Evolutionary conservation across 1,140 invertebrate genomes (phyloP), one percentile per base, ranked within the genome.

Genomic region (Hylaeus volcanicus): DNA sequence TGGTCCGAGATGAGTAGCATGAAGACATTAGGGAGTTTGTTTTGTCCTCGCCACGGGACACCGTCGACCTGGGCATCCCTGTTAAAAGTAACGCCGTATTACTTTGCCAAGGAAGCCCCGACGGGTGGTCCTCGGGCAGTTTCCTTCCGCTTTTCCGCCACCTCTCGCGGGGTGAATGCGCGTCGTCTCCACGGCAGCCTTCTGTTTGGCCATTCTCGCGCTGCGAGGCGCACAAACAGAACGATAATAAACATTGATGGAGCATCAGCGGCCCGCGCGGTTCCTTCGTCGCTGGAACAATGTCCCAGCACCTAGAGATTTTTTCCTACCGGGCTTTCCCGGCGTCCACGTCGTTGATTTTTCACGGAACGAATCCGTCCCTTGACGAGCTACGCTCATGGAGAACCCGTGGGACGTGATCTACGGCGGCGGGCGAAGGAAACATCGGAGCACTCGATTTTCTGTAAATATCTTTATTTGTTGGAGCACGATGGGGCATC

Each of bases 1-100:
- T 69, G 48, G 53, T 69, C 39, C 76, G 53, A 66, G 60, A 82
- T 81, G 71, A 83, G 82, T 71, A 73, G 71, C 79, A 89, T 87
- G 81, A 88, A 89, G 88, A 82, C 85, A 89, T 88, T 87, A 89
- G 72, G 78, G 79, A 88, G 76, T 88, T 87, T 88, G 85, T 88
- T 88, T 89, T 89, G 82, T 87, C 66, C 79, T 60, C 87, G 60
- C 83, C 77, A 43, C 86, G 74, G 88, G 85, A 65, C 63, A 68
- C 65, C 81, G 58, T 68, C 61, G 76, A 64, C 61, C 63, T 2
- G 55, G 41, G 11, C 48, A 45, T 0, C 77, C 60, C 48, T 15
- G 37, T 64, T 65, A 76, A 81, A 77, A 70, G 72, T 80, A 80
- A 84, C 82, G 70, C 79, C 69, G 43, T 70, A 74, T 87, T 79